Conservation (phyloP, 2,113 vertebrate genomes). For the Phalacrocorax aristotelis region DNA sequence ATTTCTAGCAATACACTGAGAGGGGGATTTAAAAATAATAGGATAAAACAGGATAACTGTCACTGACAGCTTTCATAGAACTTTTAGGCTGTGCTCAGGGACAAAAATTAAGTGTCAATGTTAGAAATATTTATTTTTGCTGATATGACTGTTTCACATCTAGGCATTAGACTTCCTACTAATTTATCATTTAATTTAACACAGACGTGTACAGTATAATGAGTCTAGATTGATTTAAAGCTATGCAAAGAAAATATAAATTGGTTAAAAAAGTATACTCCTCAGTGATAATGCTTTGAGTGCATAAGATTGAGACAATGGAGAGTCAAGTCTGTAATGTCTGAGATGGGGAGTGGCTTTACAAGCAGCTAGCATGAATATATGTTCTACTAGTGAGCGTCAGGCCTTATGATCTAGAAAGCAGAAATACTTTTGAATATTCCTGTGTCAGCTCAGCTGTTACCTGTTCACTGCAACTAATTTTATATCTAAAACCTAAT, state of each 20-base stretch:
- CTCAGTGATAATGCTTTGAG: not conserved
- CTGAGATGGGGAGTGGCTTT: not conserved
- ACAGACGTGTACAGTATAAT: not conserved
- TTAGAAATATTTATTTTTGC: not conserved
- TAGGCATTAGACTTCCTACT: not conserved
- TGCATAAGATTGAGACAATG: not conserved
- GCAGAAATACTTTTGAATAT: not conserved
- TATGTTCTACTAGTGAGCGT: not conserved
- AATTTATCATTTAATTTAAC: not conserved
- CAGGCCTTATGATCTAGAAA: not conserved
- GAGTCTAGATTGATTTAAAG: not conserved
- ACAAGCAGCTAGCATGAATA: not conserved
- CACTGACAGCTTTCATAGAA: conserved; percentile 5
- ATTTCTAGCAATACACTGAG: conserved; percentile 40
- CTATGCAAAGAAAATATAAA: not conserved
- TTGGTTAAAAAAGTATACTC: not conserved
- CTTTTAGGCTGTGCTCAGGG: not conserved
- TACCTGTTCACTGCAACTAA: not conserved
- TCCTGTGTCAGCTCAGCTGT: not conserved
- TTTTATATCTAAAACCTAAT: not conserved
- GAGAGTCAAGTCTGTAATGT: not conserved
- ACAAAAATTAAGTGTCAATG: not conserved
- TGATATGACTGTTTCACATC: not conserved
- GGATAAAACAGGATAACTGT: conserved; percentile 49
- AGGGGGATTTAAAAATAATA: conserved; percentile 50